Evolutionary conservation across 1,140 invertebrate genomes (phyloP).

Genomic region (Caenorhabditis brenneri): DNA sequence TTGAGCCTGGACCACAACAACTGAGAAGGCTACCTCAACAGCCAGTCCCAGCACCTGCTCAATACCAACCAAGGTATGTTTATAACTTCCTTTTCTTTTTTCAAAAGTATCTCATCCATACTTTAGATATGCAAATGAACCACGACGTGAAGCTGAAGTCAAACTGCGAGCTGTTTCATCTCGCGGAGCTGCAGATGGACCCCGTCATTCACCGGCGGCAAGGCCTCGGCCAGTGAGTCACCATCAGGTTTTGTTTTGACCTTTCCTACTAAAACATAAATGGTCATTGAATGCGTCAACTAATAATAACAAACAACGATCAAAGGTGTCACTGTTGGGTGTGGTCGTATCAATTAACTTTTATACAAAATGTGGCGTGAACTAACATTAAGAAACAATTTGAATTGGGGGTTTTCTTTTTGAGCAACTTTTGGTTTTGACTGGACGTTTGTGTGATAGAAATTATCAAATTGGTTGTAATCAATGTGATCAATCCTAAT

Average conservation of each 20-base stretch:
- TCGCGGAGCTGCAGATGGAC: constrained; percentile 40
- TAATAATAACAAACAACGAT: background rate
- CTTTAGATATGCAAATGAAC: constrained; percentile 26
- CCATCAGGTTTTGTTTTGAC: constrained; percentile 45
- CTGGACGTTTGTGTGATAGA: too few species aligned
- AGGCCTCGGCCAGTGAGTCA: constrained; percentile 48
- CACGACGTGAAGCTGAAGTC: constrained; percentile 45
- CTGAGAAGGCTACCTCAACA: constrained; percentile 60
- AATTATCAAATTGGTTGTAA: background rate
- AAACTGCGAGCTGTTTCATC: constrained; percentile 47
- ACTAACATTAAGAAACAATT: background rate
- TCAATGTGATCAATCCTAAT: background rate
- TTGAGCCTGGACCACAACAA: constrained; percentile 77
- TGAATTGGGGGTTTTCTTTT: too few species aligned
- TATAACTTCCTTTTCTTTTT: too few species aligned
- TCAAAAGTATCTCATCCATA: too few species aligned
- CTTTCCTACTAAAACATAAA: background rate
- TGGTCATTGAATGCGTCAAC: too few species aligned
- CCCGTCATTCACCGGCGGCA: constrained; percentile 16
- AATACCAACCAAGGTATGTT: constrained; percentile 17
- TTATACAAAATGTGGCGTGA: background rate
- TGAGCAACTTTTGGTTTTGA: too few species aligned
- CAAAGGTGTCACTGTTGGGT: background rate
- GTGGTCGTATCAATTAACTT: background rate
- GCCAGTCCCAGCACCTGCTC: constrained; percentile 34